These are phyloP conservation scores for Schizopygopsis malacanthus DNA, from an alignment of 2,797 vertebrate species.

Conservation along the genomic window DNA sequence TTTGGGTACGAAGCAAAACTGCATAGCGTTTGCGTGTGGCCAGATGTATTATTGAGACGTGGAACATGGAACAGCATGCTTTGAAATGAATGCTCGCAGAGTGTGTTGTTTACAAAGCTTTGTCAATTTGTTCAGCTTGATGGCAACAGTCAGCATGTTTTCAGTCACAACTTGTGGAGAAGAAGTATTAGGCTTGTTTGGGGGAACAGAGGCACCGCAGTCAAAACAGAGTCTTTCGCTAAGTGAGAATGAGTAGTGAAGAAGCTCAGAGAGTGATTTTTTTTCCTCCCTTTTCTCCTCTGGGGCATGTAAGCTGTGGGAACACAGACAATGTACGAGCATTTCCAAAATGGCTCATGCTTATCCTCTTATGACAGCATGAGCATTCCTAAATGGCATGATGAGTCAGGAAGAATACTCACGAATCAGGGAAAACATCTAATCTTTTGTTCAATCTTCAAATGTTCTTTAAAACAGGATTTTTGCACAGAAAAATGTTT, in stretches of 20 bases:
- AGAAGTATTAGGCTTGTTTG: constrained; percentile 53
- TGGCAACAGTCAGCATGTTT: constrained; percentile 65
- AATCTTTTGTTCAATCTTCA: background rate
- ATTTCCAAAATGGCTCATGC: constrained; percentile 25
- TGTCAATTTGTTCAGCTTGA: constrained; percentile 73
- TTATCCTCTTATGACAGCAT: constrained; percentile 35
- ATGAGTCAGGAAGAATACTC: constrained; percentile 1
- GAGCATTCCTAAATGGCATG: constrained; percentile 21
- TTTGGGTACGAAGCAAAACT: constrained; percentile 63
- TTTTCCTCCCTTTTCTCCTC: background rate
- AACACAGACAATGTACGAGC: constrained; percentile 33
- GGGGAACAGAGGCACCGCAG: constrained; percentile 47
- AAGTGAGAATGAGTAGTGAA: constrained; percentile 52
- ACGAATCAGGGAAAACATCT: background rate
- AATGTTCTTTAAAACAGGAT: background rate
- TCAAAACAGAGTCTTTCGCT: constrained; percentile 43
- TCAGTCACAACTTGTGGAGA: constrained; percentile 45
- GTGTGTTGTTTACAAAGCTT: constrained; percentile 72
- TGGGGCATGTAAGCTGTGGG: constrained; percentile 47
- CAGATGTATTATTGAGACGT: constrained; percentile 71
- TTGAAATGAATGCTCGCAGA: constrained; percentile 64
- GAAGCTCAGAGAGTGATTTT: constrained; percentile 41
- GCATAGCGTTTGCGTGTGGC: constrained; percentile 62
- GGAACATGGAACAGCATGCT: constrained; percentile 61
- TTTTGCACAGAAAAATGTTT: background rate